These are phyloP conservation scores for Sardinella longiceps DNA, from an alignment of 2,797 vertebrate species.

Conservation along the genomic window DNA sequence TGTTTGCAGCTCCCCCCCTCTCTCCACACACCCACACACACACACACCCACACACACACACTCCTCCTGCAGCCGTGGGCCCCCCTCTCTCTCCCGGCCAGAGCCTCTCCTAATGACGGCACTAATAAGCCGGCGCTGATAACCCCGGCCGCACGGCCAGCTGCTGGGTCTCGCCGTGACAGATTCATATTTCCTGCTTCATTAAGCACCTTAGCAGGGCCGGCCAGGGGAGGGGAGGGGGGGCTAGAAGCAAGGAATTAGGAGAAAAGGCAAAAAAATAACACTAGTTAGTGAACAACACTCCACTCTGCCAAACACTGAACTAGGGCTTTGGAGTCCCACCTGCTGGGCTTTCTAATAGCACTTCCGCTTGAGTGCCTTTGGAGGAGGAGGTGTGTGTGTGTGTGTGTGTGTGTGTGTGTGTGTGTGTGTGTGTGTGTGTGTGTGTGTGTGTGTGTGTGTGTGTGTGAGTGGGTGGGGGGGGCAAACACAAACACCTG, in stretches of 20 bases:
- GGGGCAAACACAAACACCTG: neutral
- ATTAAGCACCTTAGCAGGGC: slow-evolving; percentile 79
- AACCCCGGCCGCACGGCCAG: slow-evolving; percentile 81
- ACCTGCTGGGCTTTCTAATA: too few relatives aligned
- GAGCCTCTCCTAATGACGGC: slow-evolving; percentile 76
- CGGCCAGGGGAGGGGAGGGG: slow-evolving; percentile 36
- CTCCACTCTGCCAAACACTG: neutral
- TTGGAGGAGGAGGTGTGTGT: too few relatives aligned
- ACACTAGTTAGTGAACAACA: neutral
- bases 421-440: too few relatives aligned
- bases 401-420: too few relatives aligned
- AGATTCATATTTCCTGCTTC: slow-evolving; percentile 88
- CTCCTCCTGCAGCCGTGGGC: slow-evolving; percentile 73
- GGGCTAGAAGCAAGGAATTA: neutral
- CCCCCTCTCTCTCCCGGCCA: slow-evolving; percentile 78
- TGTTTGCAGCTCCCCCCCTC: slow-evolving; percentile 63
- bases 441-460: too few relatives aligned
- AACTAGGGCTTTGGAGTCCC: neutral
- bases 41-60: too few relatives aligned
- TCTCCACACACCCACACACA: too few relatives aligned
- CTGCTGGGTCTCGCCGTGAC: slow-evolving; percentile 83
- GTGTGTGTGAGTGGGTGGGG: too few relatives aligned
- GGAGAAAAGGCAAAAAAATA: slow-evolving; percentile 7
- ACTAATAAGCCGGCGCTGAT: slow-evolving; percentile 76
- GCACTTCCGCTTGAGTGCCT: too few relatives aligned